Conservation (phyloP, 2,888 invertebrate genomes). For the Drosophila affinis region DNA sequence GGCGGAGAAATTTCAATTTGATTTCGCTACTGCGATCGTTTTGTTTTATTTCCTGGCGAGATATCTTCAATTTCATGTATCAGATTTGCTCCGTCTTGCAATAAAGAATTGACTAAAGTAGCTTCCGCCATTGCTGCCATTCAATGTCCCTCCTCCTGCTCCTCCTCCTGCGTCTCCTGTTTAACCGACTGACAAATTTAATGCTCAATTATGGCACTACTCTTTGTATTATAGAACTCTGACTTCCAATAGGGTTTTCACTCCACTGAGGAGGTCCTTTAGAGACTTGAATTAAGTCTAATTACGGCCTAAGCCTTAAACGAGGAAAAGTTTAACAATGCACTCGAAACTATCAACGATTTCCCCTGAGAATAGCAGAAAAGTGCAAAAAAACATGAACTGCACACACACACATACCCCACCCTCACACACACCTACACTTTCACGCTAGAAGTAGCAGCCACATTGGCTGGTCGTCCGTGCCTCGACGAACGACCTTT, state of each 20-base stretch:
- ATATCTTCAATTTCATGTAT: conserved; percentile 61
- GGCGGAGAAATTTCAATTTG: conserved; percentile 56
- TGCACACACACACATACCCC: no score
- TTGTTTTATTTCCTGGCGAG: conserved; percentile 47
- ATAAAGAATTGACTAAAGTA: conserved; percentile 48
- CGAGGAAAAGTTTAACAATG: no score
- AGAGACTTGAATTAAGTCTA: no score
- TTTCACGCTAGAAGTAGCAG: neutral
- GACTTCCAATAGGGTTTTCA: no score
- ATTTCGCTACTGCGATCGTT: conserved; percentile 53
- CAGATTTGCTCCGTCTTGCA: conserved; percentile 45
- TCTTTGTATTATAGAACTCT: no score
- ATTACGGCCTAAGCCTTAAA: no score
- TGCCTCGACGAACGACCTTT: conserved; percentile 37
- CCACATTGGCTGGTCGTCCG: conserved; percentile 18
- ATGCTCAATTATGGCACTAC: conserved; percentile 24
- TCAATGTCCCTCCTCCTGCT: neutral
- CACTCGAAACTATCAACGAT: no score
- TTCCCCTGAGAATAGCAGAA: no score
- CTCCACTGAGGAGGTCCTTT: no score
- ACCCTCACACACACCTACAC: no score
- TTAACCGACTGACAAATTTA: conserved; percentile 49
- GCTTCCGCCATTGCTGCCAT: conserved; percentile 27
- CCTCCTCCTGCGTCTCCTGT: conserved; percentile 11
- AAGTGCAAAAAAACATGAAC: no score